Conservation (phyloP, 92 coral and sea anemone species). For the Bergia sp. region DNA sequence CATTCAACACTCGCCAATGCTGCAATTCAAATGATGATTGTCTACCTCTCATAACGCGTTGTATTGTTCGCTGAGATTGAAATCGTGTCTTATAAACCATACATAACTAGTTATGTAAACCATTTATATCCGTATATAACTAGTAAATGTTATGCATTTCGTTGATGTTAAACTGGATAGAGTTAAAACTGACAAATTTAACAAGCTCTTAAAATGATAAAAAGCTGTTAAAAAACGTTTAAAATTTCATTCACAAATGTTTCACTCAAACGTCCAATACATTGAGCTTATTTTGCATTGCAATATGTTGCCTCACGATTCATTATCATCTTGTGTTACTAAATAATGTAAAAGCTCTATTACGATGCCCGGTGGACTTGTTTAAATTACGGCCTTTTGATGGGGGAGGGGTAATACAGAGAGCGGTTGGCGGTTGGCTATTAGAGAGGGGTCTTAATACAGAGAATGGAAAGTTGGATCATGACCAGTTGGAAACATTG, state of each 20-base stretch:
- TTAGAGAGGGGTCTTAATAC: too few species aligned
- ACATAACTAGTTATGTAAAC: not conserved
- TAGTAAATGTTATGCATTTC: too few species aligned
- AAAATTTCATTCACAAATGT: conserved; percentile 12
- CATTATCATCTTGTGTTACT: not conserved
- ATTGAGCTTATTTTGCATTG: not conserved
- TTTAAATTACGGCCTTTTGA: too few species aligned
- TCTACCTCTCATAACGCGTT: not conserved
- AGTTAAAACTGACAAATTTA: not conserved
- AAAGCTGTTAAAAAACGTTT: not conserved
- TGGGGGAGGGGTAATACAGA: too few species aligned
- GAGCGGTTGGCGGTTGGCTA: too few species aligned
- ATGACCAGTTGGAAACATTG: too few species aligned
- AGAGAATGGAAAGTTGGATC: too few species aligned
- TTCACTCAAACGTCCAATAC: not conserved
- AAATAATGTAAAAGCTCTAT: too few species aligned
- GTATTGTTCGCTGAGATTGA: not conserved
- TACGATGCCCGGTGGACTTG: too few species aligned
- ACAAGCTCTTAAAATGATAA: not conserved
- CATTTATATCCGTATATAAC: not conserved
- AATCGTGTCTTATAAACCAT: too few species aligned
- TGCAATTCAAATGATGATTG: not conserved
- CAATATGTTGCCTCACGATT: not conserved
- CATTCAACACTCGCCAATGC: not conserved
- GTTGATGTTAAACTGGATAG: not conserved